phyloP scores from a whole-genome alignment of 30 jellyfish, hydroid and myxozoan genomes.

The Aurelia sp. region DNA sequence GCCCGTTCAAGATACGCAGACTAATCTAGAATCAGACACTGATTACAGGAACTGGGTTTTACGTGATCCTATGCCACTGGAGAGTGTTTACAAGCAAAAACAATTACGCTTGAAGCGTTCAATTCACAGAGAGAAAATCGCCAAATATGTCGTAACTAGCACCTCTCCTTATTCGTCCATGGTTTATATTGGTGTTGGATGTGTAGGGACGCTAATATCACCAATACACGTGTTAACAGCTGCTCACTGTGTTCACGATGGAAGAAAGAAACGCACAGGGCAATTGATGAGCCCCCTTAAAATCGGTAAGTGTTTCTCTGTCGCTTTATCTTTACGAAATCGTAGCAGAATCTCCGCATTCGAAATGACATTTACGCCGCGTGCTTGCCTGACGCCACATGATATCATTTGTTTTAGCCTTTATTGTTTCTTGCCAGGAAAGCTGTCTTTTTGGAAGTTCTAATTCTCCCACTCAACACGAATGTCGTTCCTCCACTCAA shows the following conservation, averaged over 20 bases:
- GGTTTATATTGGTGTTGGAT: conserved; percentile 60
- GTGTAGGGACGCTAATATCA: conserved; percentile 74
- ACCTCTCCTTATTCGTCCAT: conserved; percentile 65
- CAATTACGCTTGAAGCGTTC: conserved; percentile 52
- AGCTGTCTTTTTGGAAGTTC: too few relatives aligned
- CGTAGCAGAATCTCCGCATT: not conserved
- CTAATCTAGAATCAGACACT: too few relatives aligned
- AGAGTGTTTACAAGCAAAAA: not conserved
- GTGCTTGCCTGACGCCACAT: too few relatives aligned
- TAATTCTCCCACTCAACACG: not conserved
- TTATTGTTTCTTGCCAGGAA: too few relatives aligned
- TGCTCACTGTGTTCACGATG: conserved; percentile 82
- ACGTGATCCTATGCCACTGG: conserved; percentile 48
- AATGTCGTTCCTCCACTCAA: not conserved
- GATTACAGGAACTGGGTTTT: conserved; percentile 22
- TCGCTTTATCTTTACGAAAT: not conserved
- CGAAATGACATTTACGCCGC: too few relatives aligned
- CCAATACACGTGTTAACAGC: conserved; percentile 72
- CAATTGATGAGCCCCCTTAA: conserved; percentile 25
- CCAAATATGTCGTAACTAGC: conserved; percentile 14
- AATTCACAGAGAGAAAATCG: conserved; percentile 59
- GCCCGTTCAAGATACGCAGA: too few relatives aligned
- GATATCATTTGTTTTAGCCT: too few relatives aligned
- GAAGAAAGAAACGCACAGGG: conserved; percentile 30
- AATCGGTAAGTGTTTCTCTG: conserved; percentile 52